Percentiles rank a stretch among this genome's conserved stretches.
Conservation (phyloP, 2,888 invertebrate genomes). For the Yponomeuta plumbellus region DNA sequence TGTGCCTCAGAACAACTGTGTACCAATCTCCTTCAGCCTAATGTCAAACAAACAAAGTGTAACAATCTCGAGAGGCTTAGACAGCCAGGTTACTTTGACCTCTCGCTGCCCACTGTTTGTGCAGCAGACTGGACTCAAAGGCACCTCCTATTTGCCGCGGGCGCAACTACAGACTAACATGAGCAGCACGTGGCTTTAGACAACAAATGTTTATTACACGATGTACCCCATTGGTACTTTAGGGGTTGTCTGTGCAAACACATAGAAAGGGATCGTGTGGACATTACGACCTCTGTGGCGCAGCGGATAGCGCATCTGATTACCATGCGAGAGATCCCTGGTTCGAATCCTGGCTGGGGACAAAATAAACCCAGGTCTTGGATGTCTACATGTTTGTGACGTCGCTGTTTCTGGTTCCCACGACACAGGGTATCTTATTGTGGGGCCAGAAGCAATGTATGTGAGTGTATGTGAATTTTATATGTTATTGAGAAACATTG, state of each 20-base stretch:
- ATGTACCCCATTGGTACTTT: background rate
- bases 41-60: background rate
- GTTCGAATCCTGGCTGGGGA: too few species aligned
- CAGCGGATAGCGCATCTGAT: too few species aligned
- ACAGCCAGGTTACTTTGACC: background rate
- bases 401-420: too few species aligned
- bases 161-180: background rate
- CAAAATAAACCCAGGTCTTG: too few species aligned
- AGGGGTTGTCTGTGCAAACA: background rate
- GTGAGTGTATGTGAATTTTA: too few species aligned
- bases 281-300: too few species aligned
- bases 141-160: background rate
- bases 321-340: too few species aligned
- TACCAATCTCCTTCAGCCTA: background rate
- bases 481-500: too few species aligned
- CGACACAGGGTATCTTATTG: too few species aligned
- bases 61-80: background rate
- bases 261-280: background rate
- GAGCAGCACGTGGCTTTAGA: background rate
- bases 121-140: background rate
- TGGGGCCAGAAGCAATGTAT: too few species aligned
- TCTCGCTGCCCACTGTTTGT: background rate
- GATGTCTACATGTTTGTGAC: too few species aligned
- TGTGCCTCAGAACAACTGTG: background rate
- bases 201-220: background rate